Conservation (phyloP, 1,140 invertebrate species). For the Trigoniulus corallinus region DNA sequence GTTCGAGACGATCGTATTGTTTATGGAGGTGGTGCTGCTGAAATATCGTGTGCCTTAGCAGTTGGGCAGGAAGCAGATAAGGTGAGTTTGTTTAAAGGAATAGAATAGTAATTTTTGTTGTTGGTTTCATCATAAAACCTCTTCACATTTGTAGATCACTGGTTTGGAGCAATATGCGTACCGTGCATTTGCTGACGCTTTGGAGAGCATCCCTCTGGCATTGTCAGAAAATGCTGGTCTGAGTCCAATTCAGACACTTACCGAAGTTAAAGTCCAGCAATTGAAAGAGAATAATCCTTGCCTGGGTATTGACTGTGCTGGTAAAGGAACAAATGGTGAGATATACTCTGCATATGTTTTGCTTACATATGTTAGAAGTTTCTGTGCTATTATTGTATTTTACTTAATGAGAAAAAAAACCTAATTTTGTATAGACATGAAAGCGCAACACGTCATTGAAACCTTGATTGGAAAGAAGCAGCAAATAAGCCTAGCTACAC, state of each 20-base stretch:
- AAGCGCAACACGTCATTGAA: constrained; percentile 87
- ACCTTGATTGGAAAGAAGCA: constrained; percentile 94
- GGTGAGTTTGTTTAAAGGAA: constrained; percentile 22
- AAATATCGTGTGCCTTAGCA: constrained; percentile 85
- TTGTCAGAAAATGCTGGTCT: constrained; percentile 94
- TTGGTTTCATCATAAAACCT: constrained; percentile 2
- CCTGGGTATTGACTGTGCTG: constrained; percentile 91
- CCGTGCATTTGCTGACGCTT: constrained; percentile 83
- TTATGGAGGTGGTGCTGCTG: constrained; percentile 92
- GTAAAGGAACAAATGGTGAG: constrained; percentile 54
- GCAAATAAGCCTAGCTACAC: constrained; percentile 89
- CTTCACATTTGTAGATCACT: constrained; percentile 41
- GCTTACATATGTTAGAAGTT: not conserved
- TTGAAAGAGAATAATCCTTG: constrained; percentile 65
- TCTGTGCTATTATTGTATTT: too few species aligned
- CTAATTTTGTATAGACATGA: constrained; percentile 74
- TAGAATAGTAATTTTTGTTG: not conserved
- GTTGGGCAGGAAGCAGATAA: constrained; percentile 78
- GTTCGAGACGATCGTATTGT: constrained; percentile 85
- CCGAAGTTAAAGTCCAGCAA: constrained; percentile 82
- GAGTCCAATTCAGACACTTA: constrained; percentile 76
- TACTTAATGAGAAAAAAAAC: too few species aligned
- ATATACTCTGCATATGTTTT: constrained; percentile 6
- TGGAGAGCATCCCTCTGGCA: constrained; percentile 87
- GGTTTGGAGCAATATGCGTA: constrained; percentile 96